Base-by-base conservation (phyloP, 2,797 vertebrate species). In the Peromyscus eremicus region DNA sequence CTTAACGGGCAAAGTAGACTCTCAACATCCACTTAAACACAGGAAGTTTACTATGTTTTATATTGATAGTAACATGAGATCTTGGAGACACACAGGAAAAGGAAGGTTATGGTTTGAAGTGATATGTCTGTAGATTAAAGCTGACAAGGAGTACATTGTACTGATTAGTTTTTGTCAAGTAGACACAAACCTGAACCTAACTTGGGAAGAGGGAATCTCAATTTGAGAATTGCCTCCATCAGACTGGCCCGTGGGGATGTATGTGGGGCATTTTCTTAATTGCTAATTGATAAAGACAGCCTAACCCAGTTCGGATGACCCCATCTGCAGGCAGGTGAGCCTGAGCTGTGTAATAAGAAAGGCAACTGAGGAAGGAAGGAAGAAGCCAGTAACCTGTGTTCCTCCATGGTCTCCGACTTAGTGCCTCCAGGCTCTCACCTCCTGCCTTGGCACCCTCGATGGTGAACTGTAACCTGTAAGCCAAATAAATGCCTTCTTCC, bases 21-120 rank as follows among this genome's bases (percentile, higher is more conserved):
- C 97, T 97, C 98, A 95, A 95, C 98, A 98, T 98, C 97, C 97
- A 98, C 97, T 98, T 98, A 98, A 98, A 98, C 98, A 98, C 98
- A 98, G 46, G 52, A 34, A 21, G 76, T 76, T 19, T 79, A 34
- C 76, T 52, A 8, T 79, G 46, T 32, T 79, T 79, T 79, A 34
- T 79, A 17, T 19, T 52, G 29, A 6, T 34, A 79, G 32, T 34
- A 79, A 79, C 29, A 34, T 34, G 46, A 52, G 76, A 21, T 34
- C 29, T 79, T 79, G 76, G 46, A 52, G 46, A 34, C 46, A 79
- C 34, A 79, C 29, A 79, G 46, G 16, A 52, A 79, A 79, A 34
- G 29, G 49, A 79, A 79, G 76, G 29, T 79, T 52, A 79, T 21
- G 46, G 14, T 79, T 52, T 79, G 49, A 79, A 34, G 17, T 34